Base-by-base conservation (phyloP, 2,888 invertebrate genomes). In the Heliothis peltigera region DNA sequence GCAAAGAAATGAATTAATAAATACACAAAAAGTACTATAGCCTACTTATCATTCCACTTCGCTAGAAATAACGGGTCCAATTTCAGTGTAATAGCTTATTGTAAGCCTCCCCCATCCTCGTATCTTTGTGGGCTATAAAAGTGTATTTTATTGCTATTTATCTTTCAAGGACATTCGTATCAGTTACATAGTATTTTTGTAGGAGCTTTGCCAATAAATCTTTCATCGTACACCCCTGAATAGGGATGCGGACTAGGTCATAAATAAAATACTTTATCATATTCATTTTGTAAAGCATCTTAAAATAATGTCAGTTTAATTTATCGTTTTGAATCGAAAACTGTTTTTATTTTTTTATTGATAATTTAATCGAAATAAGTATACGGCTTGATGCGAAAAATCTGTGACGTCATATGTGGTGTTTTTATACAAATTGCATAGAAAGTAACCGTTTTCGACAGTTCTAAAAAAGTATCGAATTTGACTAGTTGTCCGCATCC, bases 101-200 rank as follows among this genome's bases (percentile, higher is more conserved):
- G 66, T 55, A 44, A 67, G 28, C 12, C 48, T 54, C n/a, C 8
- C 8, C 44, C 8, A 28, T 8, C 42, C 54, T 49, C 39, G 10
- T 56, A n/a, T 12, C 8, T 75, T 68, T 32, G 47, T 53, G 43
- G 43, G 47, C 39, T 25, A 22, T 68, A 58, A 43, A 52, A 55
- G 5, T 10, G 21, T 35, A 55, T 60, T 58, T 73, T 43, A 54
- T 54, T 57, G 49, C 47, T 10, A 7, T 32, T 21, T 53, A 61
- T 42, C 15, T 51, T 48, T 18, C 63, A 76, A 76, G 79, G 79
- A n/a, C 57, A 61, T 58, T n/a, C 49, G 3, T 63, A 74, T 75
- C 70, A 65, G 54, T 43, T 19, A 39, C 19, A 17, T 25, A n/a
- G 32, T 35, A 32, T 54, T 75, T 67, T n/a, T 35, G 47, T 52